Percentiles rank a stretch among this genome's conserved stretches.
These are phyloP conservation scores for Pluvianellus socialis DNA, from an alignment of 2,113 vertebrate species.

Conservation along the genomic window DNA sequence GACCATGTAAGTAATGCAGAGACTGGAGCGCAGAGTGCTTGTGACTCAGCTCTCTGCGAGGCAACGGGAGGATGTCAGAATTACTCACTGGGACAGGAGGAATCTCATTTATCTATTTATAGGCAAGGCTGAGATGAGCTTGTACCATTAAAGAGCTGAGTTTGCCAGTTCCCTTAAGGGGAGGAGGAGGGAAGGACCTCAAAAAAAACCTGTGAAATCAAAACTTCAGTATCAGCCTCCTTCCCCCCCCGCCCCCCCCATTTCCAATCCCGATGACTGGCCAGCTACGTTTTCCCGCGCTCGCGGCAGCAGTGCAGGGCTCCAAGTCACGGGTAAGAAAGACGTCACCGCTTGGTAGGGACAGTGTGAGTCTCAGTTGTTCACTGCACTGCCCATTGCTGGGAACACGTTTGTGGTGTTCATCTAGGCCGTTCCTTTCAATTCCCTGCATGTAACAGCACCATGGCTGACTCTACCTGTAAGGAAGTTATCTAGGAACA, in stretches of 20 bases:
- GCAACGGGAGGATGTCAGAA: conserved; percentile 76
- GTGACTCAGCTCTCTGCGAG: conserved; percentile 77
- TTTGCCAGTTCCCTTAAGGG: conserved; percentile 53
- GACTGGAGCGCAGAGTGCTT: conserved; percentile 66
- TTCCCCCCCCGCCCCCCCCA: no score
- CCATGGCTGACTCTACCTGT: neutral
- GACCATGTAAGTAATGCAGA: conserved; percentile 60
- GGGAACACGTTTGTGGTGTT: neutral
- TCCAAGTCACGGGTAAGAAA: neutral
- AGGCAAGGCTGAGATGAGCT: conserved; percentile 64
- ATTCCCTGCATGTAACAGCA: neutral
- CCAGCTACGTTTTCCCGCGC: accelerated
- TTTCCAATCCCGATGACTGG: neutral
- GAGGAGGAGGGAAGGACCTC: neutral
- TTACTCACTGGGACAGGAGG: conserved; percentile 90
- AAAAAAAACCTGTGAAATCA: neutral
- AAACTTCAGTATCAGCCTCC: neutral
- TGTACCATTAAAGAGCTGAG: conserved; percentile 55
- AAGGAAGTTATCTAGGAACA: conserved; percentile 19
- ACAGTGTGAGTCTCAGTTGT: neutral
- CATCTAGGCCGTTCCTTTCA: neutral
- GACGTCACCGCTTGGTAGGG: neutral
- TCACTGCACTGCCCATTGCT: neutral
- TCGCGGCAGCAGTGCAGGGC: neutral
- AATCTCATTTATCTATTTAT: conserved; percentile 93